phyloP scores from a whole-genome alignment of 2,113 vertebrate species.

The Hiodon tergisus region DNA sequence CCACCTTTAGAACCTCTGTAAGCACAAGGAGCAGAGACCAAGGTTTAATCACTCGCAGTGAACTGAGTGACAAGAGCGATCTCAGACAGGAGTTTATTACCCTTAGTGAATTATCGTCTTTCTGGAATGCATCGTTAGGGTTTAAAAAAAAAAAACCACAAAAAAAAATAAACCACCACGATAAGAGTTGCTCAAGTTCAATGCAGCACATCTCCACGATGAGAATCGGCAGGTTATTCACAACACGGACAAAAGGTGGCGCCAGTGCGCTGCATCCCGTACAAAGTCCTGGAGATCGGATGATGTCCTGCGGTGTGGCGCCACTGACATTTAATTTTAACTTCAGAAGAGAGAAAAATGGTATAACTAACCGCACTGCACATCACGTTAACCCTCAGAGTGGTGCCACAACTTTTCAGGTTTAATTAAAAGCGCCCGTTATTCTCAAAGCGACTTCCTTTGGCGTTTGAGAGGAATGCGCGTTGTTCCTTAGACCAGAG shows the following conservation, averaged over 20 bases:
- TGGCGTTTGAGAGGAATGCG: too few relatives aligned
- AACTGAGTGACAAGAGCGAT: too few relatives aligned
- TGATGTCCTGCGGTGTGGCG: not conserved
- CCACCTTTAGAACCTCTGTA: constrained; percentile 78
- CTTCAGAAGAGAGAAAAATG: not conserved
- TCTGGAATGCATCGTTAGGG: not conserved
- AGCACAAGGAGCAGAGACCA: constrained; percentile 8
- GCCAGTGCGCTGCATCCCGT: not conserved
- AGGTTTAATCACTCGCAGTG: not conserved
- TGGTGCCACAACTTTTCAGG: constrained; percentile 26
- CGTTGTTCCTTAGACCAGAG: constrained; percentile 12
- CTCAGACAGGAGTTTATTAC: not conserved
- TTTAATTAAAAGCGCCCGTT: too few relatives aligned
- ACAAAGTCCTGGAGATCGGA: not conserved
- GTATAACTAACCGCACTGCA: constrained; percentile 23
- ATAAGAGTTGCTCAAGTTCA: not conserved
- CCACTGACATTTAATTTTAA: not conserved
- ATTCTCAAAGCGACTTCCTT: too few relatives aligned
- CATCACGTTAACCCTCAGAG: constrained; percentile 26
- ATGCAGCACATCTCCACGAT: not conserved
- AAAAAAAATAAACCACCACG: not conserved
- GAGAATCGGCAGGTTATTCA: not conserved
- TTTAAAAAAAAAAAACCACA: not conserved
- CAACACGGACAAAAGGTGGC: not conserved
- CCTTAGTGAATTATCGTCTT: not conserved